phyloP scores from a whole-genome alignment of 2,888 invertebrate genomes.

The Cantharis lateralis region DNA sequence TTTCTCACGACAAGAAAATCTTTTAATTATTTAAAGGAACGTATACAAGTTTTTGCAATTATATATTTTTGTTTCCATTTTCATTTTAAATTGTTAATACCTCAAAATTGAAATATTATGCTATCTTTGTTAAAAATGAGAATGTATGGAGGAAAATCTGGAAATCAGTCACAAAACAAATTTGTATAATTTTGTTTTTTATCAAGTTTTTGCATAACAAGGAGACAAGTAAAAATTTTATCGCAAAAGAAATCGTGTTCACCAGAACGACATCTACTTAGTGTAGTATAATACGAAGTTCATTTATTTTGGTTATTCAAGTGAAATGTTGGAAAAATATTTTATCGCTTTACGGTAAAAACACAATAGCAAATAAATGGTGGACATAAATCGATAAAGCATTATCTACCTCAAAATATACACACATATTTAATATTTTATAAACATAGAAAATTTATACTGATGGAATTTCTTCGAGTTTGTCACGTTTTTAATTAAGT shows the following conservation, averaged over 20 bases:
- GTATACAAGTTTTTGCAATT: not conserved
- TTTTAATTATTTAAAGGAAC: not conserved
- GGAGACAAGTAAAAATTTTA: not conserved
- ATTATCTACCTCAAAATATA: conserved; percentile 19
- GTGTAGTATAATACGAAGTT: conserved; percentile 44
- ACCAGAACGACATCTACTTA: conserved; percentile 43
- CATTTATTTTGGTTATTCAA: conserved; percentile 47
- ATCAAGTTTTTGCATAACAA: not conserved
- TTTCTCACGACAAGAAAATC: not conserved
- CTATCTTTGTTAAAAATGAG: not conserved
- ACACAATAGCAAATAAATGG: conserved; percentile 44
- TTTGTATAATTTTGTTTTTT: not conserved
- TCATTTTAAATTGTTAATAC: not conserved
- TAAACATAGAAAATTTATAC: not conserved
- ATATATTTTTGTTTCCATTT: not conserved
- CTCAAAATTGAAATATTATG: not conserved
- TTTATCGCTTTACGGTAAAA: conserved; percentile 44
- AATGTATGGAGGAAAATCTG: not conserved
- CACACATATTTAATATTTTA: not conserved
- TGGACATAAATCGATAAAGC: conserved; percentile 40
- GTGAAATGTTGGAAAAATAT: conserved; percentile 48
- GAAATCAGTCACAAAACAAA: not conserved
- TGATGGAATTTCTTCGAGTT: not conserved
- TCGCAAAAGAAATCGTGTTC: conserved; percentile 10
- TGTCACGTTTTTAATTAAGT: conserved; percentile 4